Base-by-base conservation (phyloP, 2,888 invertebrate species). In the Zootermopsis nevadensis region DNA sequence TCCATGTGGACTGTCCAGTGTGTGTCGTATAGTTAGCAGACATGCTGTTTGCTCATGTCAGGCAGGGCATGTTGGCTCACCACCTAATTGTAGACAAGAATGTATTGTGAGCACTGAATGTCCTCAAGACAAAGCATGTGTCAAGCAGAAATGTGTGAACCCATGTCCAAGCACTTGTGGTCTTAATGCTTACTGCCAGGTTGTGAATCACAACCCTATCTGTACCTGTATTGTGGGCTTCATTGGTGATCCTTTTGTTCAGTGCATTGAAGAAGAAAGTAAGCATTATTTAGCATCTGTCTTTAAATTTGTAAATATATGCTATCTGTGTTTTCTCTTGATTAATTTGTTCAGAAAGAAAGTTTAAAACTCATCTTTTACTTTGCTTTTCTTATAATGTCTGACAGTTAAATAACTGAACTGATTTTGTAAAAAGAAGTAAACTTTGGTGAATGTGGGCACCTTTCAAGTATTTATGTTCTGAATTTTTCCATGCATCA, bases 81-180 rank as follows among this genome's bases (percentile, higher is more conserved):
- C 96, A 82, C 94, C 95, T 27, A 92, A 93, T 87, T 96, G 95
- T 89, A 92, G 94, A 80, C 96, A 96, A 27, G 96, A 96, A 90
- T 97, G 96, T 88, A 93, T 95, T 89, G 93, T 95, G 85, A 96
- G 95, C 89, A 93, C 95, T 77, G 96, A 97, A 88, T 97, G 97
- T 89, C 90, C 94, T 86, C 94, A 94, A 87, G 95, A 96, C 87
- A 94, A 91, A 88, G 94, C 96, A 79, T 97, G 97, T 88, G 92
- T 95, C 81, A 93, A 94, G 88, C 94, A 94, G 88, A 95, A 93
- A 89, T 97, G 97, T 88, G 92, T 92, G 85, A 95, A 97, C 89
- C 96, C 96, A 77, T 97, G 97, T 88, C 91, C 93, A 60, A 95
- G 95, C 85, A 94, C 95, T n/a, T 97, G 97, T 88, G 97, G 97